Evolutionary conservation across 1,140 invertebrate genomes (phyloP), one percentile per base, ranked within the genome.

Genomic region (Cheumatopsyche charites): DNA sequence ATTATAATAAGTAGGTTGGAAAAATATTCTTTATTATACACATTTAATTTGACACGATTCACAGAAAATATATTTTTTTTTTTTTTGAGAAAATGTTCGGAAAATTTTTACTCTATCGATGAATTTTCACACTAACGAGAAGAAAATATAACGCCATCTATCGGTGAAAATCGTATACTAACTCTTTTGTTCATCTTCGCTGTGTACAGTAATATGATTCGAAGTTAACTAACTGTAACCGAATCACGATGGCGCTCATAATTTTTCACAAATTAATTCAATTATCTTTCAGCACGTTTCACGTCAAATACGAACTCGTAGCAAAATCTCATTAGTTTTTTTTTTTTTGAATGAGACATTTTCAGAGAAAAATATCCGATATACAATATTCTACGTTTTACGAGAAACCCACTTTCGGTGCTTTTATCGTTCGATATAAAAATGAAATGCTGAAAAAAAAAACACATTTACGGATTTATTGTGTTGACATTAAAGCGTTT

Each of bases 241-340:
- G 47, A 52, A 52, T 52, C 47, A 52, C 9, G 47, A 52, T 52
- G 47, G 47, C 47, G 47, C 47, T 52, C 15, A 52, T 52, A 52
- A 52, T 17, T 5, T 7, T 6, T 15, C 19, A 1, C 1, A 17
- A 52, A 52, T 47, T 47, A 47, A 52, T 52, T 52, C 47, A 5
- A 52, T 52, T 52, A 52, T 17, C 15, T 52, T 52, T 36, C 29
- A 36, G 29, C 29, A 36, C 29, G 29, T 36, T 36, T 36, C 29
- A 36, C 29, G 29, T 36, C 9, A 9, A 36, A 36, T 36, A 36
- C 9, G 29, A 4, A 9, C 29, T 4, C 9, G 29, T 3, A 36
- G 29, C 29, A 4, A 9, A 36, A 9, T 36, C 9, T 36, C 9
- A 36, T 36, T 36, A 36, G 3, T 36, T 36, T 36, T 36, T 36